These are phyloP conservation scores for Sitobion miscanthi DNA, from an alignment of 1,140 invertebrate species.

Conservation along the genomic window DNA sequence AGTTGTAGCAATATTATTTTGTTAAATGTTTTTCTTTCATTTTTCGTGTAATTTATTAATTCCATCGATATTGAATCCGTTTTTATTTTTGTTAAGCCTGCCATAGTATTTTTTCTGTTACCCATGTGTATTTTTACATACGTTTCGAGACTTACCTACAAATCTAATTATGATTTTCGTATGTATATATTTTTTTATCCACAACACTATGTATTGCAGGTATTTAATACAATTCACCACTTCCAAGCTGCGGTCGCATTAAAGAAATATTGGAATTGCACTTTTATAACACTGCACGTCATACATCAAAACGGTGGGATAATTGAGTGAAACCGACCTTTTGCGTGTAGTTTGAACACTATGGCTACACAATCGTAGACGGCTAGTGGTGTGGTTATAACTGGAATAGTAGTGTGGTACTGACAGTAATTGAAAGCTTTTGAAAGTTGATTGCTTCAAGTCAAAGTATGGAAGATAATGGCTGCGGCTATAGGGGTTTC, in stretches of 20 bases:
- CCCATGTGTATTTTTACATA: too few species aligned
- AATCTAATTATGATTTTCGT: background rate
- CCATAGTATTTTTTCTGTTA: too few species aligned
- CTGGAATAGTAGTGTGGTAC: background rate
- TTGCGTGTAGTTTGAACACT: background rate
- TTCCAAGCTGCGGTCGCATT: background rate
- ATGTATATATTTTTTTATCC: too few species aligned
- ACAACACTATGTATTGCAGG: too few species aligned
- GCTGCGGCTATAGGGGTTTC: too few species aligned
- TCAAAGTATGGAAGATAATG: background rate
- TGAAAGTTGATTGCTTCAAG: slow-evolving; percentile 19
- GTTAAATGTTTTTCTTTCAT: too few species aligned
- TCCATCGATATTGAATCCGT: too few species aligned
- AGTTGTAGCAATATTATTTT: too few species aligned
- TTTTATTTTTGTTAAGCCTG: too few species aligned
- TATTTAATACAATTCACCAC: too few species aligned
- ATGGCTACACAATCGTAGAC: background rate
- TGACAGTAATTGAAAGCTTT: slow-evolving; percentile 47
- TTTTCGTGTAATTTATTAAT: too few species aligned
- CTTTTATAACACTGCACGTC: background rate
- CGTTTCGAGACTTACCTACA: too few species aligned
- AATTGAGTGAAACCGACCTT: background rate
- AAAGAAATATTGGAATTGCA: background rate
- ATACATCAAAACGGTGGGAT: background rate
- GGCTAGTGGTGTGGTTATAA: background rate